A percentile compares a stretch with the other conserved stretches of the same genome.
Conservation (phyloP, 1,140 invertebrate species). For the Drosophila willistoni region DNA sequence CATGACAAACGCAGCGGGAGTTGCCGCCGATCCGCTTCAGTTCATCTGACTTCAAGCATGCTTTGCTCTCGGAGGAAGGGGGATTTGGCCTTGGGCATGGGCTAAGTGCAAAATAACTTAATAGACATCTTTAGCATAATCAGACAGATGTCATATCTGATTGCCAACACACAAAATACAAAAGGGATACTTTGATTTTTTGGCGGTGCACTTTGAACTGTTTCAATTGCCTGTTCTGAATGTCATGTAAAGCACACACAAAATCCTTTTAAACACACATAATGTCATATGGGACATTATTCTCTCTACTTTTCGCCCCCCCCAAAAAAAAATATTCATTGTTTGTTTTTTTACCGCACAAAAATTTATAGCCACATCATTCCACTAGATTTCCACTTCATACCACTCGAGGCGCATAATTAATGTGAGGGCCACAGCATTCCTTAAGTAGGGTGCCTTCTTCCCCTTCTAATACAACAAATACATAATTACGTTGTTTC, state of each 20-base stretch:
- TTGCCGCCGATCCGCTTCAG: constrained; percentile 53
- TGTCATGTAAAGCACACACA: constrained; percentile 44
- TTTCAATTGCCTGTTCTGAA: constrained; percentile 22
- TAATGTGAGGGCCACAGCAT: constrained; percentile 61
- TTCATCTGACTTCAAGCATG: constrained; percentile 61
- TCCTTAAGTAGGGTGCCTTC: constrained; percentile 69
- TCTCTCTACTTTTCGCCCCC: constrained; percentile 15
- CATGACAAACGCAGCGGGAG: constrained; percentile 55
- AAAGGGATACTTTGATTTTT: neutral
- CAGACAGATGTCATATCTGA: neutral
- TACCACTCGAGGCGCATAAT: constrained; percentile 58
- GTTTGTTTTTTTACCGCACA: constrained; percentile 43
- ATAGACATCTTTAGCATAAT: constrained; percentile 29
- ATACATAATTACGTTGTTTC: constrained; percentile 75
- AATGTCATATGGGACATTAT: constrained; percentile 54
- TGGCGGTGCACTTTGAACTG: constrained; percentile 29
- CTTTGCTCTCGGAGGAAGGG: constrained; percentile 26
- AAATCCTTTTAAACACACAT: constrained; percentile 68
- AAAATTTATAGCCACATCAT: constrained; percentile 23
- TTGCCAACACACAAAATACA: neutral
- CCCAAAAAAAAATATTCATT: too few species aligned
- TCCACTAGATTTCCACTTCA: constrained; percentile 37
- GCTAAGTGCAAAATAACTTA: constrained; percentile 50
- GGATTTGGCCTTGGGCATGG: neutral
- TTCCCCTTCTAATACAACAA: constrained; percentile 59